Conservation (phyloP, 2,797 vertebrate species). For the Bovichtus variegatus region DNA sequence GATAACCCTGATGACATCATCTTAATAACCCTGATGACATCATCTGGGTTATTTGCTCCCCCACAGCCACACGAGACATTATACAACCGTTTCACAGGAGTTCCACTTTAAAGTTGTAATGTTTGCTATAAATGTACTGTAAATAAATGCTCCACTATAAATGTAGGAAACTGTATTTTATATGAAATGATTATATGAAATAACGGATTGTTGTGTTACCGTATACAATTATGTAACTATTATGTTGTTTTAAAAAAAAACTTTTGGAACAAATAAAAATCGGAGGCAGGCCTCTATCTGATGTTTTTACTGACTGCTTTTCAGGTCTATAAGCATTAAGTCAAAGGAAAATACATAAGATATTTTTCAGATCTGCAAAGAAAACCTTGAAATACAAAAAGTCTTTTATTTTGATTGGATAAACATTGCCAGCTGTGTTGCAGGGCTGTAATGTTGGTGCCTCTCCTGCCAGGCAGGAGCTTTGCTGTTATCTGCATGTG, state of each 20-base stretch:
- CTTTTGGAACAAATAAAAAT: conserved; percentile 43
- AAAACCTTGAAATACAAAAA: conserved; percentile 42
- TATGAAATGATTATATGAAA: background rate
- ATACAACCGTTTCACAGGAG: background rate
- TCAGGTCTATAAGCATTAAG: conserved; percentile 43
- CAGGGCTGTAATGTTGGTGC: conserved; percentile 49
- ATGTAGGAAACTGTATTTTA: conserved; percentile 8
- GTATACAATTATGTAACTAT: background rate
- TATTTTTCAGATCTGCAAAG: conserved; percentile 49
- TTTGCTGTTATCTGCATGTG: conserved; percentile 67
- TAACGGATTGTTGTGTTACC: conserved; percentile 10
- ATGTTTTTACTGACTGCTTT: conserved; percentile 28
- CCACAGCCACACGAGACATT: background rate
- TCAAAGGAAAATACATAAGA: conserved; percentile 28
- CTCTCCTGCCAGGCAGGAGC: conserved; percentile 61
- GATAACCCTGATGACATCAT: background rate
- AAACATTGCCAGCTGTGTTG: conserved; percentile 70
- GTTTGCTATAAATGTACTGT: background rate
- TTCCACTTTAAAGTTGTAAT: background rate
- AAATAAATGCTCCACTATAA: background rate
- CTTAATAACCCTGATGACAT: background rate
- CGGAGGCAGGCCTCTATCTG: conserved; percentile 18
- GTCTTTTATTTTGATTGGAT: conserved; percentile 66
- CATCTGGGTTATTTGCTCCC: background rate
- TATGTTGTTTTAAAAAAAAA: background rate